These are phyloP conservation scores for Jaculus jaculus DNA, from an alignment of 2,113 vertebrate species.

Conservation along the genomic window DNA sequence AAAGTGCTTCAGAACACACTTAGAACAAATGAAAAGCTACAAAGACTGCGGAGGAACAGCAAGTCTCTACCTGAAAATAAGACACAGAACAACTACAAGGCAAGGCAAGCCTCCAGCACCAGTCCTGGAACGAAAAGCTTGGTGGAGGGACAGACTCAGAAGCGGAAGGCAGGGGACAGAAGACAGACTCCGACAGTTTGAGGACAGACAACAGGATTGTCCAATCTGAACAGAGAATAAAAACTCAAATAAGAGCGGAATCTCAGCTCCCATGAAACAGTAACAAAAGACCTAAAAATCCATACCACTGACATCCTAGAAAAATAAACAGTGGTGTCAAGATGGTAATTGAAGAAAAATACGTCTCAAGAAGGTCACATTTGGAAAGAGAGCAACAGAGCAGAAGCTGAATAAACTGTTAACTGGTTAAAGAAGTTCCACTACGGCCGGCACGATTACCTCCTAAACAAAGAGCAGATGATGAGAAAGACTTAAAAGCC, in stretches of 20 bases:
- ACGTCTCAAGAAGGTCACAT: no score
- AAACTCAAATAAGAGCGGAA: no score
- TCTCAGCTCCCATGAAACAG: no score
- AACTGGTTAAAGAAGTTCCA: not conserved
- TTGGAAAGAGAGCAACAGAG: not conserved
- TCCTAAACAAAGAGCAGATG: not conserved
- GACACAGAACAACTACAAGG: no score
- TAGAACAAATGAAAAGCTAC: not conserved
- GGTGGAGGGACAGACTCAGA: not conserved
- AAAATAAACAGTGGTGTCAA: no score
- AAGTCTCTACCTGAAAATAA: no score
- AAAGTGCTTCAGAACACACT: no score
- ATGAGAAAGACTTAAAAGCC: not conserved
- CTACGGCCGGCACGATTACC: not conserved
- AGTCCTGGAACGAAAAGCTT: not conserved
- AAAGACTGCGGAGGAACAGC: not conserved
- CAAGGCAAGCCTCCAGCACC: not conserved
- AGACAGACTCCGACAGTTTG: not conserved
- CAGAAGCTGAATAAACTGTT: not conserved
- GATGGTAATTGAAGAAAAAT: no score
- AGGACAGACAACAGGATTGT: no score
- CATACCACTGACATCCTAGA: no score
- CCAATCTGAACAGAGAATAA: no score
- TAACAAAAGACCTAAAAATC: no score
- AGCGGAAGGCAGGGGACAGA: not conserved